Percentiles rank a stretch among this genome's conserved stretches.
phyloP scores from a whole-genome alignment of 2,888 invertebrate genomes.

The Fragum whitleyi region DNA sequence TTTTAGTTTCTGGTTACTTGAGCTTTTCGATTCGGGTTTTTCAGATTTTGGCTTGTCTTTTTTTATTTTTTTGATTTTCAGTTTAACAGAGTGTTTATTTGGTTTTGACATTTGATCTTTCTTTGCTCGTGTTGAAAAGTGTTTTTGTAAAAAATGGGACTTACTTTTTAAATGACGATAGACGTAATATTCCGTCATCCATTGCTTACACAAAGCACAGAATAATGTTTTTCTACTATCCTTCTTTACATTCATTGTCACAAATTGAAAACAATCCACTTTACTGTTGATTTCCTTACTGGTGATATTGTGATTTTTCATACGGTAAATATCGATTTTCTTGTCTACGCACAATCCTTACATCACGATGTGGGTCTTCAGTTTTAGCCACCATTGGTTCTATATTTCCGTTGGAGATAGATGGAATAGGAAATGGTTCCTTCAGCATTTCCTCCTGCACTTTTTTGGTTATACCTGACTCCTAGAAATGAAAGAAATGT shows the following conservation, averaged over 20 bases:
- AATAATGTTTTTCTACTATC: constrained; percentile 41
- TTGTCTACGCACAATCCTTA: background rate
- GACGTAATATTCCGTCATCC: constrained; percentile 53
- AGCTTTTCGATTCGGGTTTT: background rate
- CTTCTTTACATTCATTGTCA: constrained; percentile 21
- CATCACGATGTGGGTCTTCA: background rate
- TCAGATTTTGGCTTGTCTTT: background rate
- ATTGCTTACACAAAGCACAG: constrained; percentile 42
- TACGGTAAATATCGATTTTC: constrained; percentile 5
- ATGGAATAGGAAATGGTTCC: background rate
- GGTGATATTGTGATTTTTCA: background rate
- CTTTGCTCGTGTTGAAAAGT: constrained; percentile 15
- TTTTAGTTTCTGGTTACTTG: background rate
- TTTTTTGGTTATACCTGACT: no score
- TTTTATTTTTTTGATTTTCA: background rate
- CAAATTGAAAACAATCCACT: background rate
- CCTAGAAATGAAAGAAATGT: no score
- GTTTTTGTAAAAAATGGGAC: constrained; percentile 28
- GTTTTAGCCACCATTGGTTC: background rate
- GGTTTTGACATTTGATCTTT: constrained; percentile 2
- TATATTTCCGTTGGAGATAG: background rate
- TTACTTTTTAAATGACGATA: constrained; percentile 43
- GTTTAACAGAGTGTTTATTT: background rate
- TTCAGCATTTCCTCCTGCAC: background rate
- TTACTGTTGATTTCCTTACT: background rate